Base-by-base conservation (phyloP, 2,113 vertebrate species). In the Chloroceryle aenea region DNA sequence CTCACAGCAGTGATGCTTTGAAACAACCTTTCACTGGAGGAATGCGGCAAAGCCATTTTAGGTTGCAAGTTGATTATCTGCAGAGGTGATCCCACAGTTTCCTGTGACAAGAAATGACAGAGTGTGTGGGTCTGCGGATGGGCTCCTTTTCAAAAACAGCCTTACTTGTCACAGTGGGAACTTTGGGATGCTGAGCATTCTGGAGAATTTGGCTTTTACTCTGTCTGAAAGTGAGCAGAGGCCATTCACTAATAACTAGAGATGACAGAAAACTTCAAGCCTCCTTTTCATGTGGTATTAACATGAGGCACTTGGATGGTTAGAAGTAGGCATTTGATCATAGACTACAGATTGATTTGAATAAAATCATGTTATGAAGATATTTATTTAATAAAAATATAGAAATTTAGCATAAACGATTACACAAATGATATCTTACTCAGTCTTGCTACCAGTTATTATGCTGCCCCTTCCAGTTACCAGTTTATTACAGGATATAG, bases 1-100 rank as follows among this genome's bases (percentile, higher is more conserved):
- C 86, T 89, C 69, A 81, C 68, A 90, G 93, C 72, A 86, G 45
- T 30, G 47, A 86, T 92, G 86, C 42, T 85, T 92, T 75, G 61
- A 56, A 93, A 77, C 38, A 92, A 61, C 32, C 18, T 90, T 91
- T 91, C 74, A 82, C 84, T 48, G 40, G 68, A 64, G 69, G 55
- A 91, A 90, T 27, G 56, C 75, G 34, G 69, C 62, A 93, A 92
- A 86, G 56, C 38, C 75, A 42, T 84, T 77, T 63, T 30, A 77
- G 55, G 56, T 52, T 81, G 68, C 9, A 12, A 68, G 79, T 86
- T 74, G n/a, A 73, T 77, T 62, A 80, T 55, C 64, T 86, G 55
- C 56, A 86, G 36, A 72, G 68, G 48, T 88, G 73, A 63, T 74
- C 25, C 74, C 8, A 3, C 14, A 43, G 47, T 29, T 85, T 59